Evolutionary conservation across 2,888 invertebrate species (phyloP).

Genomic region (Drosophila paracracens): DNA sequence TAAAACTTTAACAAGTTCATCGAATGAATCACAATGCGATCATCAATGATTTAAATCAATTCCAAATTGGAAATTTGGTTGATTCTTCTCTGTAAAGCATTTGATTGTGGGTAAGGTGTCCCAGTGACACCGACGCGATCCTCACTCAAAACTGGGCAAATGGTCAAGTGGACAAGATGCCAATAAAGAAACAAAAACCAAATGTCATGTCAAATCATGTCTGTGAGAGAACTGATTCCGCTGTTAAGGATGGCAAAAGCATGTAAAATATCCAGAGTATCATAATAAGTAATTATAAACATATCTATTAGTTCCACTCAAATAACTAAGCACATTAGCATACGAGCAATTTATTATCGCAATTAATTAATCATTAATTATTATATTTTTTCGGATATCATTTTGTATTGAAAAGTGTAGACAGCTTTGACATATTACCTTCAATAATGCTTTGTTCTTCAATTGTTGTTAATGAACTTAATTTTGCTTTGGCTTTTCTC

Average conservation of each 20-base stretch:
- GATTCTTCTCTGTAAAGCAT: conserved; percentile 17
- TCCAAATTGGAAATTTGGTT: conserved; percentile 25
- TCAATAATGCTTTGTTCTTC: conserved; percentile 26
- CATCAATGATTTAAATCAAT: conserved; percentile 26
- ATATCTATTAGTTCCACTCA: conserved; percentile 6
- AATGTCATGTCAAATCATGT: conserved; percentile 1
- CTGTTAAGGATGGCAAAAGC: background rate
- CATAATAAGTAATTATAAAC: background rate
- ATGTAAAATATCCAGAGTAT: background rate
- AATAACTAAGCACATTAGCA: background rate
- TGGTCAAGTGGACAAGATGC: conserved; percentile 16
- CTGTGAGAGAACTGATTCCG: conserved; percentile 9
- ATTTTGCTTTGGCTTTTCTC: conserved; percentile 36
- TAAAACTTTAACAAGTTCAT: conserved; percentile 44
- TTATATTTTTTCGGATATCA: conserved; percentile 30
- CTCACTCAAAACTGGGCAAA: background rate
- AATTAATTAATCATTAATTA: conserved; percentile 60
- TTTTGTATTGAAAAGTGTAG: conserved; percentile 68
- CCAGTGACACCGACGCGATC: conserved; percentile 10
- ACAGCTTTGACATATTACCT: conserved; percentile 50
- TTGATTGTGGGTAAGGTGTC: background rate
- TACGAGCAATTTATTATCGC: conserved; percentile 58
- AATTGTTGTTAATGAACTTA: conserved; percentile 49
- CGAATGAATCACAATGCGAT: conserved; percentile 37
- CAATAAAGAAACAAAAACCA: background rate